A percentile compares a stretch with the other conserved stretches of the same genome.
Conservation (phyloP, 2,888 invertebrate genomes). For the Zaprionus obscuricornis region DNA sequence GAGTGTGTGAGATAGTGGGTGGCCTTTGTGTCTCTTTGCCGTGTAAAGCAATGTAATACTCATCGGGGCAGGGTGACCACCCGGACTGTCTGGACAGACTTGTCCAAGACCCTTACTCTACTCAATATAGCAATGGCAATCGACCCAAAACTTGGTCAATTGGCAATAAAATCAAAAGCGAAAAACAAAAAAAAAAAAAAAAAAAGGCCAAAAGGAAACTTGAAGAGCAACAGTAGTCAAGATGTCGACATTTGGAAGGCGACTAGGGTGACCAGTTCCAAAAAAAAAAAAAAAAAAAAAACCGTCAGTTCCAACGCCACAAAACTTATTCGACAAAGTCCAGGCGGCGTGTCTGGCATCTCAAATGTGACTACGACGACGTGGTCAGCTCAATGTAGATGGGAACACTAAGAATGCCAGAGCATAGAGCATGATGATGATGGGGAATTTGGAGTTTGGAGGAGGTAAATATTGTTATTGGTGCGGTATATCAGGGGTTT, state of each 20-base stretch:
- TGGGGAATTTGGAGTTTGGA: not conserved
- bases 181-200: conserved; percentile 70
- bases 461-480: not conserved
- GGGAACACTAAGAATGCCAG: not conserved
- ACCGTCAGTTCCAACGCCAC: too few species aligned
- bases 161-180: conserved; percentile 79
- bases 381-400: conserved; percentile 16
- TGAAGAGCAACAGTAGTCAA: conserved; percentile 55
- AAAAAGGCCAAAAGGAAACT: conserved; percentile 62
- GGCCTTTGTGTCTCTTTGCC: conserved; percentile 3
- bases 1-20: too few species aligned
- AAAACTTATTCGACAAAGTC: conserved; percentile 71
- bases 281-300: too few species aligned
- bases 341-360: conserved; percentile 73
- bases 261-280: conserved; percentile 16
- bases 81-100: too few species aligned
- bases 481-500: conserved; percentile 33
- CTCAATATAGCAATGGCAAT: too few species aligned
- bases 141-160: conserved; percentile 76
- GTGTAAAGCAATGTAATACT: conserved; percentile 42
- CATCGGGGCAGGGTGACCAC: conserved; percentile 34
- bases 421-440: not conserved
- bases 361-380: conserved; percentile 48
- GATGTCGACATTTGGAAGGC: conserved; percentile 29
- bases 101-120: too few species aligned